Base-by-base conservation (phyloP, 1,140 invertebrate genomes). In the Physella acuta region DNA sequence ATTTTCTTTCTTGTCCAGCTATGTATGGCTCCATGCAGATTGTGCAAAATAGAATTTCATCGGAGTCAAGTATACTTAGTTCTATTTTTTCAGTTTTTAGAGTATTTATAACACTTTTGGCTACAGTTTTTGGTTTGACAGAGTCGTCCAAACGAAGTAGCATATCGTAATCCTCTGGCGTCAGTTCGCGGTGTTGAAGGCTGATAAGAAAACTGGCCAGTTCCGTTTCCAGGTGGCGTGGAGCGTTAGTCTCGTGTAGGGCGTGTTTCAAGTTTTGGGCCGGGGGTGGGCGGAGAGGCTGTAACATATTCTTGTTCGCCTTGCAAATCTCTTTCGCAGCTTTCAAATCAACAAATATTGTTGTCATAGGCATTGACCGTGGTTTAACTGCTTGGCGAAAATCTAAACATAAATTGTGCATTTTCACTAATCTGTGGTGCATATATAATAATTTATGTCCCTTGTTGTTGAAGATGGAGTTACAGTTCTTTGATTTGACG, bases 131-230 rank as follows among this genome's bases (percentile, higher is more conserved):
- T n/a, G 79, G 77, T 16, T 76, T 74, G 2, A 82, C 76, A 33
- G 70, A 44, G 44, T 82, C 78, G 52, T 82, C 81, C 1, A 82
- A 68, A 26, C 68, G 62, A 5, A 81, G 75, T n/a, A 82, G 68
- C 31, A 78, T 64, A n/a, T 82, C 81, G 65, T 82, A 82, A 61
- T 82, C 81, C 51, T 82, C 79, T 1, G 81, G 81, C 0, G 79
- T 79, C 24, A 82, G 68, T 2, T 82, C 81, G 20, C 81, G 52
- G 37, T 81, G 76, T 61, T 81, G 79, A 4, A 82, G 33, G 34
- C 53, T 74, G 16, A 82, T 78, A 2, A 82, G 58, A 44, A 78
- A 68, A 28, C 66, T 76, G 11, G 78, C 67, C 5, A 78, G 36
- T 16, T 74, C 71, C 8, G 34, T 52, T 2, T 74, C 71, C 17